phyloP scores from a whole-genome alignment of 2,888 invertebrate species.

The Plusia festucae region DNA sequence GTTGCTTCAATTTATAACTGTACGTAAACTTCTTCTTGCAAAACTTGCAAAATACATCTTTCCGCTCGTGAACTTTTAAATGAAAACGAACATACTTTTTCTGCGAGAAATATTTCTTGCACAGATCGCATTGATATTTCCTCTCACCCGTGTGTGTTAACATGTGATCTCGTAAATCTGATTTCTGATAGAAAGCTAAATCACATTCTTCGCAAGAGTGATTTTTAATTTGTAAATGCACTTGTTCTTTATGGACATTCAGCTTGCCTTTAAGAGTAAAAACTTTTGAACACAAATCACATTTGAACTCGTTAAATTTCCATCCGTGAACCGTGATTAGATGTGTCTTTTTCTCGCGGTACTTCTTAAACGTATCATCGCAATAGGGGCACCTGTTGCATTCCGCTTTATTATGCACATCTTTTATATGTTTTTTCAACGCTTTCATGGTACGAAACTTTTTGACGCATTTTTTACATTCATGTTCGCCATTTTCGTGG shows the following conservation, averaged over 20 bases:
- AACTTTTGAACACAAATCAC: neutral
- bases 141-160: neutral
- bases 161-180: neutral
- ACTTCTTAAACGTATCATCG: neutral
- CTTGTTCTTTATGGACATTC: neutral
- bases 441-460: neutral
- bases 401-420: neutral
- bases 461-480: neutral
- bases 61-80: neutral
- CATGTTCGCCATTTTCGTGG: neutral
- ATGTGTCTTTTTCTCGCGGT: neutral
- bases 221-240: neutral
- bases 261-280: neutral
- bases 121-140: neutral
- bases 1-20: neutral
- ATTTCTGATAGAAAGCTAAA: neutral
- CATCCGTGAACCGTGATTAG: neutral
- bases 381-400: neutral
- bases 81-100: neutral
- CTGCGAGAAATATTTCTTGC: neutral
- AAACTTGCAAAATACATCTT: neutral
- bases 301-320: neutral
- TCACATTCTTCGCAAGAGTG: neutral
- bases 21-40: neutral
- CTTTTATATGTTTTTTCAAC: neutral